Conservation (phyloP, 53 echinoderm and acorn worm species). For the Stichopus horrens region DNA sequence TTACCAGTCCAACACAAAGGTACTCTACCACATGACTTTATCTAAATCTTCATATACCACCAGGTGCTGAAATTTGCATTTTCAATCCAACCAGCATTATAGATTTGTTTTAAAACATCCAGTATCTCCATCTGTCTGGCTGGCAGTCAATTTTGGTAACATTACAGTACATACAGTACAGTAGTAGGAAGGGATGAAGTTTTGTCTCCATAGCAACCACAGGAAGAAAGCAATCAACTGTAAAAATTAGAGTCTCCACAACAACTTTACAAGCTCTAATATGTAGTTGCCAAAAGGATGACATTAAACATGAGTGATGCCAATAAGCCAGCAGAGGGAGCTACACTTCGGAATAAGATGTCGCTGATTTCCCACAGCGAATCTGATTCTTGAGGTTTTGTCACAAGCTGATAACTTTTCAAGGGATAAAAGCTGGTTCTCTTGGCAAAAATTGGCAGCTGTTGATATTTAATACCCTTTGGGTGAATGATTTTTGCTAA, state of each 20-base stretch:
- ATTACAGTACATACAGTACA: no score
- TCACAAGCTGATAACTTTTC: neutral
- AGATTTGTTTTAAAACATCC: no score
- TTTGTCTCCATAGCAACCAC: neutral
- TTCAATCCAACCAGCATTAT: no score
- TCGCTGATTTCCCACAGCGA: neutral
- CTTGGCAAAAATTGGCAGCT: neutral
- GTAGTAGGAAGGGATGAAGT: neutral
- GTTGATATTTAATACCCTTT: neutral
- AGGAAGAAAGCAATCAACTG: neutral
- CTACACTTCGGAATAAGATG: neutral
- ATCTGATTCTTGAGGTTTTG: neutral
- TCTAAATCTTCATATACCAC: no score
- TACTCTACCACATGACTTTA: no score
- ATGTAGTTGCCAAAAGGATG: neutral
- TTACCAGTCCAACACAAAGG: no score
- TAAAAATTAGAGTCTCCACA: neutral
- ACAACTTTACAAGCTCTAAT: neutral
- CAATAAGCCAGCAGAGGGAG: neutral
- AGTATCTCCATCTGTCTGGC: no score
- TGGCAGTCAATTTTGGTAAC: no score
- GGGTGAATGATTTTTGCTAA: neutral
- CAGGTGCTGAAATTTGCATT: no score
- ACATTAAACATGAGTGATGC: neutral
- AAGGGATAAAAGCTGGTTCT: neutral